Percentiles rank a stretch among this genome's conserved stretches.
phyloP scores from a whole-genome alignment of 2,797 vertebrate species.

The Cynodonichthys magdalenae region DNA sequence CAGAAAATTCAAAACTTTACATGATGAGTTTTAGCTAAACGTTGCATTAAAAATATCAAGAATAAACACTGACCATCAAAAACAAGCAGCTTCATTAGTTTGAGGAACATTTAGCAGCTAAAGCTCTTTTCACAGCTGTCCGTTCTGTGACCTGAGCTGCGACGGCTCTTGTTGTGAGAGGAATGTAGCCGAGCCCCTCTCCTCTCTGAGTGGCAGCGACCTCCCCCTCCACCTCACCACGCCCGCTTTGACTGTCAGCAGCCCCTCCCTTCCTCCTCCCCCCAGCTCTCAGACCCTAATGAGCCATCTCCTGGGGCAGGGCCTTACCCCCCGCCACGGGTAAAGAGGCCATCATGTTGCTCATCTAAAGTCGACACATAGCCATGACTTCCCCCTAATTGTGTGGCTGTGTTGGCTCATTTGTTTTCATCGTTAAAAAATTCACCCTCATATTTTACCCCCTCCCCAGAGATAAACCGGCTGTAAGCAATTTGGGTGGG shows the following conservation, averaged over 20 bases:
- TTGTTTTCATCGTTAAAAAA: slow-evolving; percentile 89
- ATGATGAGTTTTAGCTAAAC: not conserved
- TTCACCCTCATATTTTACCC: slow-evolving; percentile 81
- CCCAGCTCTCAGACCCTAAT: slow-evolving; percentile 81
- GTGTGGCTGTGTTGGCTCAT: slow-evolving; percentile 85
- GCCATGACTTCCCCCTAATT: slow-evolving; percentile 89
- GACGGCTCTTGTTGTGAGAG: slow-evolving; percentile 57
- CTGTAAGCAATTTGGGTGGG: slow-evolving; percentile 83
- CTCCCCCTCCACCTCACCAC: slow-evolving; percentile 48
- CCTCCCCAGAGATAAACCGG: slow-evolving; percentile 72
- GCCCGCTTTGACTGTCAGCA: slow-evolving; percentile 77
- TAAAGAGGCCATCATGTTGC: slow-evolving; percentile 93
- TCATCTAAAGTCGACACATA: slow-evolving; percentile 91
- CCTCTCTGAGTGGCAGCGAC: slow-evolving; percentile 53
- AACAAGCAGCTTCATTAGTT: not conserved
- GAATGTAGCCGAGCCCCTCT: slow-evolving; percentile 52
- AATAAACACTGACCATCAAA: not conserved
- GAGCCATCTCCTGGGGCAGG: slow-evolving; percentile 87
- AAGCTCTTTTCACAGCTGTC: slow-evolving; percentile 47
- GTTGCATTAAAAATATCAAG: not conserved
- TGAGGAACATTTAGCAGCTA: slow-evolving; percentile 31
- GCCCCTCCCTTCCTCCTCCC: slow-evolving; percentile 59
- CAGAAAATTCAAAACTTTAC: too few relatives aligned
- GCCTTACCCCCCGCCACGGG: slow-evolving; percentile 84
- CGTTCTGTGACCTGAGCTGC: slow-evolving; percentile 58